Evolutionary conservation across 2,113 vertebrate species (phyloP), one percentile per base, ranked within the genome.

Genomic region (Melanocharis versteri): DNA sequence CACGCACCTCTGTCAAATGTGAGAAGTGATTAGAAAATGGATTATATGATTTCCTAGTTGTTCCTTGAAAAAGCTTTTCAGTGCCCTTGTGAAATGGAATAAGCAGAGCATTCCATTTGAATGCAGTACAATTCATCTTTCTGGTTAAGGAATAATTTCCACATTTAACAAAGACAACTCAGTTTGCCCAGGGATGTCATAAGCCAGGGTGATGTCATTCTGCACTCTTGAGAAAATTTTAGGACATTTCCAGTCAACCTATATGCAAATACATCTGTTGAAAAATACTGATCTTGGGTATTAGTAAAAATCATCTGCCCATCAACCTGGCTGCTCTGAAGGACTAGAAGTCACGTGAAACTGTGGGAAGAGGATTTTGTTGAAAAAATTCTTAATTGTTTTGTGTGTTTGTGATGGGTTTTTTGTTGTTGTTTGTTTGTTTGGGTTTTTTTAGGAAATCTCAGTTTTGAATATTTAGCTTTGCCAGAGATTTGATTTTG

Each of bases 151-250:
- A 68, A 76, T 60, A 48, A 24, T 47, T 75, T 78, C n/a, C 23
- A 87, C 11, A 28, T 77, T 73, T 70, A 65, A 60, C 15, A 42
- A 28, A 61, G 40, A 8, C 83, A 77, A 24, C 9, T 65, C 9
- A 21, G 2, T 70, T 58, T 73, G 7, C 27, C 45, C 3, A 42
- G 12, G 26, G 23, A 37, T 30, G 50, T 87, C 30, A 50, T 42
- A 50, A 80, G 37, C 7, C 2, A 22, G 2, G 1, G 4, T 81
- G 13, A 31, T 3, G 1, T 19, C 1, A 12, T 70, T 93, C 54
- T 62, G 33, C 5, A 21, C 6, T 40, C 20, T 19, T 40, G 8
- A 86, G 26, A 83, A 73, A 73, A 61, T 33, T 60, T 75, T 57
- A 62, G 30, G 30, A 33, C 8, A 9, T 37, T 12, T 65, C 40